A percentile compares a stretch with the other conserved stretches of the same genome.
These are phyloP conservation scores for Dallia pectoralis DNA, from an alignment of 2,797 vertebrate species.

Conservation along the genomic window DNA sequence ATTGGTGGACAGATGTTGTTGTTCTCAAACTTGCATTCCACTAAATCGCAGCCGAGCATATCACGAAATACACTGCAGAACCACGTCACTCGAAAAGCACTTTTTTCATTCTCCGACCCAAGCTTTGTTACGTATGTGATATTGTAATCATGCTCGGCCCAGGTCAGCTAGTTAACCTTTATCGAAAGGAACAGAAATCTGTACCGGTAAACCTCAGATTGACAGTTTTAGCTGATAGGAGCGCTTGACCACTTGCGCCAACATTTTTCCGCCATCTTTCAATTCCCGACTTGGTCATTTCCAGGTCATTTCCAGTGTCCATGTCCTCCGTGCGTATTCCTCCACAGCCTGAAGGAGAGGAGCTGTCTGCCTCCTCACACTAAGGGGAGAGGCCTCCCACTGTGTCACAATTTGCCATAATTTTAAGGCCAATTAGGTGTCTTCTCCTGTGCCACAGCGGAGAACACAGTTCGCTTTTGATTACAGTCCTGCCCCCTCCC, in stretches of 20 bases:
- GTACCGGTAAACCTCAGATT: neutral
- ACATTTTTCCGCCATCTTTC: conserved; percentile 10
- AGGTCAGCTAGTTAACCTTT: neutral
- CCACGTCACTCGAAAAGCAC: neutral
- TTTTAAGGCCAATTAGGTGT: conserved; percentile 47
- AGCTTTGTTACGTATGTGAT: neutral
- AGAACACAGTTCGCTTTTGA: conserved; percentile 7
- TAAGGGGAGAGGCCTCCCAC: conserved; percentile 21
- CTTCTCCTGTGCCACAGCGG: neutral
- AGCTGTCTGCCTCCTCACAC: conserved; percentile 18
- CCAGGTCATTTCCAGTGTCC: conserved; percentile 8
- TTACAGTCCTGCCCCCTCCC: neutral
- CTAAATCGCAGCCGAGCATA: neutral
- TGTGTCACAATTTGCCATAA: conserved; percentile 38
- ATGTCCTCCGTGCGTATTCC: neutral
- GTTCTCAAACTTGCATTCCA: conserved; percentile 14
- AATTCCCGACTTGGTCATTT: conserved; percentile 32
- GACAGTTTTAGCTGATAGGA: conserved; percentile 22
- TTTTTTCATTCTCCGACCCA: neutral
- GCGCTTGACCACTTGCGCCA: neutral
- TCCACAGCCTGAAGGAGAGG: conserved; percentile 13
- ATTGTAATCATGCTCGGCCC: neutral
- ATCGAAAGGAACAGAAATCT: neutral
- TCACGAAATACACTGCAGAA: neutral
- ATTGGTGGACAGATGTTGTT: conserved; percentile 11